phyloP scores from a whole-genome alignment of 2,113 vertebrate genomes.

The Micromys minutus region DNA sequence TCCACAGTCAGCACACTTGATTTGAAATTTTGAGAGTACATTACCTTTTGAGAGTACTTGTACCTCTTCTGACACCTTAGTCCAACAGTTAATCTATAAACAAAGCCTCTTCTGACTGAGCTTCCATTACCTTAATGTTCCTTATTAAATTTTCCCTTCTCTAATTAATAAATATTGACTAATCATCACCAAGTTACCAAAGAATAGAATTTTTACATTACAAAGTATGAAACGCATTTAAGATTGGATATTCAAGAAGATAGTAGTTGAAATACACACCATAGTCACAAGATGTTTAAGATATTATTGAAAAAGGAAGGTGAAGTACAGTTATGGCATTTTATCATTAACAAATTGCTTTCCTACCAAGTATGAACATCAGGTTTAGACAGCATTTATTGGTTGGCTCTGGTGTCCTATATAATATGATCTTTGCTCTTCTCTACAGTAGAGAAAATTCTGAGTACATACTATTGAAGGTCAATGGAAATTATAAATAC shows the following conservation, averaged over 20 bases:
- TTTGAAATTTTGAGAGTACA: not conserved
- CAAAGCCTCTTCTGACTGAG: not conserved
- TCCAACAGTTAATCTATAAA: not conserved
- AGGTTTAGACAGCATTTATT: not conserved
- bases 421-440: not conserved
- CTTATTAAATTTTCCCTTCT: not conserved
- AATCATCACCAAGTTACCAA: not conserved
- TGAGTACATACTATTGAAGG: not conserved
- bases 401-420: not conserved
- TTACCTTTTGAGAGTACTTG: too few species aligned
- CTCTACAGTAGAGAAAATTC: not conserved
- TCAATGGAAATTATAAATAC: not conserved
- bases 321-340: not conserved
- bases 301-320: not conserved
- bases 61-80: not conserved
- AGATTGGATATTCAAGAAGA: not conserved
- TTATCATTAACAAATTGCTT: not conserved
- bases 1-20: not conserved
- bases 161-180: not conserved
- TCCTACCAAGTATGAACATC: not conserved
- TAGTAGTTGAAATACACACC: not conserved
- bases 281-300: not conserved
- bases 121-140: not conserved
- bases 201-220: not conserved
- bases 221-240: not conserved